A percentile compares a stretch with the other conserved stretches of the same genome.
phyloP scores from a whole-genome alignment of 2,113 vertebrate species.

The Tympanuchus pallidicinctus region DNA sequence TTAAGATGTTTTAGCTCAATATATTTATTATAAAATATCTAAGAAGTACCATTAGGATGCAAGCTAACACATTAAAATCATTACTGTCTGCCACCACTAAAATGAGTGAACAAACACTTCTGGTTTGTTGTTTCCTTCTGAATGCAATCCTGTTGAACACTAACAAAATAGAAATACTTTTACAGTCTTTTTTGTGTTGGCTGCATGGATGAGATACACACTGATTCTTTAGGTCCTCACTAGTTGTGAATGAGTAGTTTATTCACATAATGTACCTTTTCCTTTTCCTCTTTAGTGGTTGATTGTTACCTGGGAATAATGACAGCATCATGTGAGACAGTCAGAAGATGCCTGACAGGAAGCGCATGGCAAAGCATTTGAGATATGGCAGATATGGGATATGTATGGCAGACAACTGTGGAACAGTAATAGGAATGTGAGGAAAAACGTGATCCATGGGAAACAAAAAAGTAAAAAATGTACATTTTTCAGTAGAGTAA shows the following conservation, averaged over 20 bases:
- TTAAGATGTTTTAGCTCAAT: neutral
- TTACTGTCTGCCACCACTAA: neutral
- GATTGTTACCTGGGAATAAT: neutral
- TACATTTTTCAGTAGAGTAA: neutral
- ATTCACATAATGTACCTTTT: rapidly evolving
- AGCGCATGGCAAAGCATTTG: neutral
- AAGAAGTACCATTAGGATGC: neutral
- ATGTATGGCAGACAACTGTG: neutral
- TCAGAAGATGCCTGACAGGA: neutral
- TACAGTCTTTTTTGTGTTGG: neutral
- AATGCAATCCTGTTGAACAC: neutral
- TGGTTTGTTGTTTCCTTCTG: neutral
- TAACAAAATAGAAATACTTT: neutral
- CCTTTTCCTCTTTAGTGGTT: neutral
- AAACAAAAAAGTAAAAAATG: neutral
- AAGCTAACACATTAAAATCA: neutral
- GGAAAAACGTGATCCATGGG: neutral
- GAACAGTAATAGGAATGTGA: neutral
- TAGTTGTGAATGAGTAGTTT: neutral
- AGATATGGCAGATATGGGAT: neutral
- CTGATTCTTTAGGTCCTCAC: neutral
- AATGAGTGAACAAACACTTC: neutral
- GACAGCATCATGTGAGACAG: neutral
- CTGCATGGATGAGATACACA: neutral
- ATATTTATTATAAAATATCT: neutral